Base-by-base conservation (phyloP, 2,888 invertebrate genomes). In the Mesorhabditis spiculigera region DNA sequence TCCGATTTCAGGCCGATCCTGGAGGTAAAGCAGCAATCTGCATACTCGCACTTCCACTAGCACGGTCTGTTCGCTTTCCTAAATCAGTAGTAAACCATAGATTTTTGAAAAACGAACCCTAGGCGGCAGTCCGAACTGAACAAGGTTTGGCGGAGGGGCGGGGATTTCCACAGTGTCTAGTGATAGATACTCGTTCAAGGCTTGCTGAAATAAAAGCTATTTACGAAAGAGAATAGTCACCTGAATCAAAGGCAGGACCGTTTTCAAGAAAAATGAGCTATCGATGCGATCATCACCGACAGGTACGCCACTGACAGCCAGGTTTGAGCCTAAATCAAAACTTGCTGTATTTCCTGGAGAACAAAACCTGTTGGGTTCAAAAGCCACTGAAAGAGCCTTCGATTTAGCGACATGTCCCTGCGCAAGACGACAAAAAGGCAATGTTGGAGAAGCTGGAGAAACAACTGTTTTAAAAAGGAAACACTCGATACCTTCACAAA, bases 1-100 rank as follows among this genome's bases (percentile, higher is more conserved):
- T 5, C 93, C 93, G 70, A 94, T 92, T 86, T 93, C 93, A 8
- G 92, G 91, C 86, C 93, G 92, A 86, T 94, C 94, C 72, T 94
- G 88, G 65, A 94, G 88, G 64, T 93, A 92, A 43, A 93, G 91
- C 78, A 94, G 89, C 70, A 94, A 90, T 77, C 93, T 89, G 86
- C 93, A 93, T 5, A 87, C 86, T 71, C 86, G 85, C 42, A 88
- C 81, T 72, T 87, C 87, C 3, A 85, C 81, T 61, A 85, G 85
- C 67, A 85, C 82, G 41, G 76, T 71, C 50, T 83, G 78, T n/a
- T 80, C 77, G 13, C 75, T 75, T 6, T 78, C 74, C 74, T 74
- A 42, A 50, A 75, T 62, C 43, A 16, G 13, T 16, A 41, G 13
- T 42, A 43, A 45, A 28, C 28, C 28, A 28, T 28, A 1, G 3